Evolutionary conservation across 2,888 invertebrate species (phyloP).

Genomic region (Morinoia aosen): DNA sequence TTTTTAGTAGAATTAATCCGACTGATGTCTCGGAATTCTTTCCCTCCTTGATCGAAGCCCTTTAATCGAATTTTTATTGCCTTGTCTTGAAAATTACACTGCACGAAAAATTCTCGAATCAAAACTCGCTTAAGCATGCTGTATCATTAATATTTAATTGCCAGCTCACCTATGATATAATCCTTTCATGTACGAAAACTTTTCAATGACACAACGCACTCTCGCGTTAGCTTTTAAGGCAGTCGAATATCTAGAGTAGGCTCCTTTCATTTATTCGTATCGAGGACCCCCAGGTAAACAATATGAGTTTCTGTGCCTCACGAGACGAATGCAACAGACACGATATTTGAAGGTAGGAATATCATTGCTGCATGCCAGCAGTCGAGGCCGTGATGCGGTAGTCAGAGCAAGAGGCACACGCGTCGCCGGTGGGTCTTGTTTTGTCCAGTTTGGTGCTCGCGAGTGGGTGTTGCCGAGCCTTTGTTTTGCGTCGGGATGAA

Average conservation of each 20-base stretch:
- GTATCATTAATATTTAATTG: no score
- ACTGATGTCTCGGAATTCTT: no score
- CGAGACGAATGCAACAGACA: neutral
- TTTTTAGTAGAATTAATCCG: no score
- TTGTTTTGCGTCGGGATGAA: conserved; percentile 33
- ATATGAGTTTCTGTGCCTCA: neutral
- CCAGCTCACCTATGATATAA: no score
- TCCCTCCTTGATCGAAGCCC: no score
- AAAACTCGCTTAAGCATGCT: no score
- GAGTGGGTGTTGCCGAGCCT: conserved; percentile 6
- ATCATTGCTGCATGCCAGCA: neutral
- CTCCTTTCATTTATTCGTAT: neutral
- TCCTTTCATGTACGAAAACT: no score
- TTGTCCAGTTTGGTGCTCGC: neutral
- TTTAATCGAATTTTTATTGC: no score
- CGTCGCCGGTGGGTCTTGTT: neutral
- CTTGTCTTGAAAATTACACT: no score
- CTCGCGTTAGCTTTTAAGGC: neutral
- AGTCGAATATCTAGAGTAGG: neutral
- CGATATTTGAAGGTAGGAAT: neutral
- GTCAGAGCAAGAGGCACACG: neutral
- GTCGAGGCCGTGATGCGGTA: neutral
- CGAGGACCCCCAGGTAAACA: neutral
- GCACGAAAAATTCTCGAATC: no score
- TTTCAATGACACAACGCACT: neutral